A percentile compares a stretch with the other conserved stretches of the same genome.
phyloP scores from a whole-genome alignment of 2,797 vertebrate genomes.

The Myripristis murdjan region DNA sequence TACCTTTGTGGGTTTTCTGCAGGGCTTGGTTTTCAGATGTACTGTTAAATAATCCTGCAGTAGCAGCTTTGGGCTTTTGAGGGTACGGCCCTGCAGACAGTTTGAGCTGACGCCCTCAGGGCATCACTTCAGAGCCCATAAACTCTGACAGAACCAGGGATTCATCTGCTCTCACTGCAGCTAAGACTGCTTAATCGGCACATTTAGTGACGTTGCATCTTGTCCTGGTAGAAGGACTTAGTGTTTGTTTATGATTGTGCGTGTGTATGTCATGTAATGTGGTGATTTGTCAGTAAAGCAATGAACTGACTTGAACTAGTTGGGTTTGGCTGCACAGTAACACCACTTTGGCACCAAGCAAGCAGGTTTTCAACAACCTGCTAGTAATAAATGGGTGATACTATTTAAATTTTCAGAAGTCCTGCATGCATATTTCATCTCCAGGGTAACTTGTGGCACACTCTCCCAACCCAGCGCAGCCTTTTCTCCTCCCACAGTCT shows the following conservation, averaged over 20 bases:
- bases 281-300: conserved; percentile 5
- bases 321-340: conserved; percentile 25
- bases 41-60: conserved; percentile 52
- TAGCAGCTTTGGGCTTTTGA: conserved; percentile 61
- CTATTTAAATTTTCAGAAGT: no score
- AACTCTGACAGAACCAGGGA: conserved; percentile 53
- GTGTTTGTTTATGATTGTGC: not conserved
- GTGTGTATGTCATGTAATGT: conserved; percentile 18
- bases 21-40: conserved; percentile 27
- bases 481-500: no score
- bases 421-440: no score
- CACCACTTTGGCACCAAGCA: no score
- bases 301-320: conserved; percentile 22
- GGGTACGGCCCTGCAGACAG: conserved; percentile 54
- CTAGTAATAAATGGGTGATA: no score
- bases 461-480: no score
- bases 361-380: no score
- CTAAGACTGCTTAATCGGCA: conserved; percentile 51
- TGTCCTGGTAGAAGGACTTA: conserved; percentile 6
- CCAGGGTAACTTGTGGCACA: no score
- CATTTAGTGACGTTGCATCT: conserved; percentile 41
- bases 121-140: conserved; percentile 64
- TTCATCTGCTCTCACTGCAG: conserved; percentile 46
- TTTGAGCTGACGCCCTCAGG: conserved; percentile 65
- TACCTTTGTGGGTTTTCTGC: conserved; percentile 19